These are phyloP conservation scores for Agrypnia vestita DNA, from an alignment of 1,140 invertebrate species.

Conservation along the genomic window DNA sequence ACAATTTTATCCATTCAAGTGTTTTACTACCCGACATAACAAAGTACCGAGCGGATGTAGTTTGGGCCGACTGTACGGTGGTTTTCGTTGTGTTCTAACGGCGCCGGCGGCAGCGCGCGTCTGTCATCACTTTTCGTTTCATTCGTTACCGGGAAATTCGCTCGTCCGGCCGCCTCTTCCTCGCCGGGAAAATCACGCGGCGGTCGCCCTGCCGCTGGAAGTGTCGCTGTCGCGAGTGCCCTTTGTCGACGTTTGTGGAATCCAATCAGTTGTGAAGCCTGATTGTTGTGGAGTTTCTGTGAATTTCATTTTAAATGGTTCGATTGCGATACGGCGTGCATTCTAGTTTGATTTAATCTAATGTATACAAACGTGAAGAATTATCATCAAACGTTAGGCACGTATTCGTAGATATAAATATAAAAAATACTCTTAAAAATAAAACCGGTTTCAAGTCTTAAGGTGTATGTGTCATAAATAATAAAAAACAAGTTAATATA, in stretches of 20 bases:
- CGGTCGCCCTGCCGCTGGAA: neutral
- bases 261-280: too few species aligned
- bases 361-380: too few species aligned
- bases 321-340: too few species aligned
- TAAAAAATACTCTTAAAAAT: too few species aligned
- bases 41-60: constrained; percentile 22
- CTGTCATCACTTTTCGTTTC: constrained; percentile 59
- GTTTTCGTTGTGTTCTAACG: constrained; percentile 31
- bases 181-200: constrained; percentile 39
- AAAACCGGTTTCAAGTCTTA: too few species aligned
- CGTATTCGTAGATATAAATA: too few species aligned
- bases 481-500: too few species aligned
- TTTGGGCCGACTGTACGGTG: neutral
- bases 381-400: too few species aligned
- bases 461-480: too few species aligned
- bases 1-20: constrained; percentile 27
- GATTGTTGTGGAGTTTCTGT: neutral
- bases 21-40: neutral
- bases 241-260: neutral
- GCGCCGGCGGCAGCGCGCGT: neutral
- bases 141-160: constrained; percentile 58
- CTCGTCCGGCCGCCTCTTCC: constrained; percentile 49
- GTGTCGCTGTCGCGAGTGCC: neutral
- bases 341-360: too few species aligned
- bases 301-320: neutral